phyloP scores from a whole-genome alignment of 2,888 invertebrate species.

The Copidosoma aretas region DNA sequence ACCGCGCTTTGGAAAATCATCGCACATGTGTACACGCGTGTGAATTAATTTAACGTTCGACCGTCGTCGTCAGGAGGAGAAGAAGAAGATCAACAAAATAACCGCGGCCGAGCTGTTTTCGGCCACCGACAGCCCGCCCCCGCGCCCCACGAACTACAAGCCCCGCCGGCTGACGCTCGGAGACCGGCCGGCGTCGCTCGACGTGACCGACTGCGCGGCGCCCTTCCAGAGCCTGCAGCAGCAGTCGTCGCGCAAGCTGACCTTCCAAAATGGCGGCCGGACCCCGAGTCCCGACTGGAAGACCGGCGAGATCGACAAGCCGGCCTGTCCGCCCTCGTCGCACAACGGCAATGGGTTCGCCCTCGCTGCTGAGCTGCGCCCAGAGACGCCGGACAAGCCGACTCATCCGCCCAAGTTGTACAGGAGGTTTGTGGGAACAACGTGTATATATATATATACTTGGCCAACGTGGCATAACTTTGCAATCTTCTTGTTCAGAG shows the following conservation, averaged over 20 bases:
- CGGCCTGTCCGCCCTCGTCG: constrained; percentile 11
- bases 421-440: constrained; percentile 8
- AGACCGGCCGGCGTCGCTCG: background rate
- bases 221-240: background rate
- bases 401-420: constrained; percentile 7
- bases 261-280: background rate
- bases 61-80: too few relatives aligned
- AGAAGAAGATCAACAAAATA: background rate
- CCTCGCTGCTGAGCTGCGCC: background rate
- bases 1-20: too few relatives aligned
- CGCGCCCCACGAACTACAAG: too few relatives aligned
- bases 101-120: background rate
- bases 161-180: background rate
- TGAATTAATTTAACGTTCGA: too few relatives aligned
- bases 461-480: too few relatives aligned
- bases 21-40: too few relatives aligned
- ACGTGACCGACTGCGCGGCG: background rate
- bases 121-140: too few relatives aligned
- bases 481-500: too few relatives aligned
- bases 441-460: too few relatives aligned
- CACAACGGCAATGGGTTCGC: background rate
- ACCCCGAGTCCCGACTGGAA: background rate
- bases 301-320: constrained; percentile 10
- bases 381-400: constrained; percentile 3
- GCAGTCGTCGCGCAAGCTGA: background rate